Base-by-base conservation (phyloP, 2,113 vertebrate genomes). In the Platysteira castanea region DNA sequence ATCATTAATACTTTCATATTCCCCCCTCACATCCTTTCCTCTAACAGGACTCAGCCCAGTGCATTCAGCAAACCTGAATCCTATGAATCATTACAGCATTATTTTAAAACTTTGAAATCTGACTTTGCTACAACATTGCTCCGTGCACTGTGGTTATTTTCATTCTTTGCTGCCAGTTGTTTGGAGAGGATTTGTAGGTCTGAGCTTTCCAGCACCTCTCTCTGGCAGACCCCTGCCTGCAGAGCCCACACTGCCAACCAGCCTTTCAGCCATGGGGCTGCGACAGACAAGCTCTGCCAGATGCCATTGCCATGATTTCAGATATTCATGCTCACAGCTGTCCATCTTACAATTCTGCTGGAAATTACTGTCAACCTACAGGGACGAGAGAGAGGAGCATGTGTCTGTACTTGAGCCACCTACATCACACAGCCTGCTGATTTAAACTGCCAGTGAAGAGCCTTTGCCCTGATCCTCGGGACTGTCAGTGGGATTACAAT, bases 271-370 rank as follows among this genome's bases (percentile, higher is more conserved):
- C 78, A 10, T 3, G 93, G 81, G 65, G 54, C 95, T 94, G 82
- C 42, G 90, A 75, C 92, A 87, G 81, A 91, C 73, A 31, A 84
- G 71, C 88, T 92, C 70, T 95, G 94, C 96, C 96, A 93, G 94
- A 74, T 86, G 92, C 27, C 27, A 1, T 59, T 95, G 95, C 96
- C 86, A 47, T 47, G 68, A 86, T 92, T 95, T 88, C 27, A 3
- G 90, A 86, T 88, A 77, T 84, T 90, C 71, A 41, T 83, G 90
- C 70, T 93, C 90, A 53, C 95, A 94, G 90, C 96, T 95, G 92
- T 95, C 92, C 86, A n/a, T 67, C 86, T 75, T 14, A 39, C 71
- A 54, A 2, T 69, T 59, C 89, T 90, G 90, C 64, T 92, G 86
- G 92, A 95, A 93, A 95, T 89, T 67, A 47, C 79, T 92, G 90